Percentiles rank a stretch among this genome's conserved stretches.
Conservation (phyloP, 2,113 vertebrate genomes). For the Trochalopteron elliotii region DNA sequence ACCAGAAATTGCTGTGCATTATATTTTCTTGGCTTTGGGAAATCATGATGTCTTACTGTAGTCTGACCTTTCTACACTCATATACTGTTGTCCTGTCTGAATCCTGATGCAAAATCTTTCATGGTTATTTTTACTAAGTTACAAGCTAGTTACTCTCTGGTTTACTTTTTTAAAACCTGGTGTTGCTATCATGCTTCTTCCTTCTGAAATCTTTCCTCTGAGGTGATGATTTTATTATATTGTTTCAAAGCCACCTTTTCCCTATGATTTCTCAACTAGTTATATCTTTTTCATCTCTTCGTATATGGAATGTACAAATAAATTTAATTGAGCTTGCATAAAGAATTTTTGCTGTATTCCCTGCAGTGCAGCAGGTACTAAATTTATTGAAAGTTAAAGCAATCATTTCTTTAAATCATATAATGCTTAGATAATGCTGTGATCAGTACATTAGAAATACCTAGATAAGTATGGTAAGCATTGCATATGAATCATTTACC, state of each 20-base stretch:
- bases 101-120: neutral
- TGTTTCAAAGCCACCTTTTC: neutral
- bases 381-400: neutral
- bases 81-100: neutral
- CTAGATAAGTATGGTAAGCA: neutral
- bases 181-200: neutral
- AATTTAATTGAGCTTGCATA: neutral
- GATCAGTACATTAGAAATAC: conserved; percentile 1
- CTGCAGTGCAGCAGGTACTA: neutral
- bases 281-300: neutral
- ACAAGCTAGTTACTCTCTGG: neutral
- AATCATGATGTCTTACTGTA: neutral
- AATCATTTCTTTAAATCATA: neutral
- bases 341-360: neutral
- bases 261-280: neutral
- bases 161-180: neutral
- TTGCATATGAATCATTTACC: neutral
- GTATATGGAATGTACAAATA: neutral
- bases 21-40: neutral
- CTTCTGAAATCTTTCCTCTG: neutral
- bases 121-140: neutral
- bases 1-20: neutral
- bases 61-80: neutral
- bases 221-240: neutral
- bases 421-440: neutral